phyloP scores from a whole-genome alignment of 2,113 vertebrate genomes.

The Gallinago jamesoni region DNA sequence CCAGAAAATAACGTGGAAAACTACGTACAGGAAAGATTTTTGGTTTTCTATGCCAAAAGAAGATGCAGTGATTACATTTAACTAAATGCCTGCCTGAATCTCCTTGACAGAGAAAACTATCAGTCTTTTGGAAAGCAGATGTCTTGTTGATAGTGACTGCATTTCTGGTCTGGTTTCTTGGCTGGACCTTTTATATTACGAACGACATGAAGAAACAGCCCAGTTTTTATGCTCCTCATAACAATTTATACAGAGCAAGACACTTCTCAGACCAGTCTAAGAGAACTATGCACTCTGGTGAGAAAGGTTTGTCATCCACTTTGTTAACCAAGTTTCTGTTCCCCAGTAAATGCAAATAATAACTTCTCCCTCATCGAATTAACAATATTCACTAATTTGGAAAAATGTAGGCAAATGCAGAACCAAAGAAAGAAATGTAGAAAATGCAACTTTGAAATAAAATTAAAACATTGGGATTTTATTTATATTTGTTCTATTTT shows the following conservation, averaged over 20 bases:
- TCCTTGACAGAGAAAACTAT: neutral
- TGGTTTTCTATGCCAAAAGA: neutral
- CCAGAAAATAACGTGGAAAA: neutral
- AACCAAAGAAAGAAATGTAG: neutral
- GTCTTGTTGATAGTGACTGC: neutral
- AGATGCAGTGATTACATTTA: neutral
- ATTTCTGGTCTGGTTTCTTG: neutral
- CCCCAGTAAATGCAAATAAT: neutral
- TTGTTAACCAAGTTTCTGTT: neutral
- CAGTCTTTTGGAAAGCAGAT: neutral
- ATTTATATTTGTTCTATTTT: neutral
- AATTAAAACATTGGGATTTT: neutral
- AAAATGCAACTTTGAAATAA: neutral
- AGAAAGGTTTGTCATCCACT: neutral
- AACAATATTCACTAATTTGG: neutral
- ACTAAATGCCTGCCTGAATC: neutral
- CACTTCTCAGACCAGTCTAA: neutral
- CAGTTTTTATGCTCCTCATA: neutral
- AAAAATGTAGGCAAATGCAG: neutral
- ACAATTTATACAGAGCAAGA: neutral
- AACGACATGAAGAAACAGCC: neutral
- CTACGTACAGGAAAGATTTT: neutral
- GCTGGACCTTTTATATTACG: neutral
- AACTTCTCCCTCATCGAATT: neutral
- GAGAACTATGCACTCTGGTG: neutral